Evolutionary conservation across 2,797 vertebrate species (phyloP), one percentile per base, ranked within the genome.

Genomic region (Eptatretus atami): DNA sequence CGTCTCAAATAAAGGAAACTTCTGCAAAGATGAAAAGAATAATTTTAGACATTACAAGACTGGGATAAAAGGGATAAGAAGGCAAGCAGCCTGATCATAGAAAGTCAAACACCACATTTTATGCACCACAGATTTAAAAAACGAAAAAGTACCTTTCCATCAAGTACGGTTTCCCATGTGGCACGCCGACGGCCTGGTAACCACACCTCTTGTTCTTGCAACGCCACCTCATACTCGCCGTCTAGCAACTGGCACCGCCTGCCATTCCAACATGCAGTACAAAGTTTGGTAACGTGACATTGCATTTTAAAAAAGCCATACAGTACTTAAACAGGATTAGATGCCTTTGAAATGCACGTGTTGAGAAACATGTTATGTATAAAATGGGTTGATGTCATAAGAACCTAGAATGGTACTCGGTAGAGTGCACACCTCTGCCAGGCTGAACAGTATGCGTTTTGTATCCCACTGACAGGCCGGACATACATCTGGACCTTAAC

Each of bases 91-190:
- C 15, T 24, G 24, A n/a, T 60, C 24, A 60, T 65, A 63, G 55
- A 67, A 6, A n/a, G 2, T 12, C 53, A 65, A 6, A 31, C 55
- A 25, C 25, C 25, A 31, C n/a, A 25, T 2, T 12, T 63, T 67
- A 64, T 54, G 64, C 65, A 66, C 44, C 68, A 66, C 6, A 66
- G 44, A 61, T 64, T 67, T 66, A 67, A 15, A 11, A 55, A 44
- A 44, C 31, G 31, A 8, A 5, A 8, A 44, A 44, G 10, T 10
- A 61, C 57, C 57, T 61, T 61, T n/a, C 57, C 57, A n/a, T 61
- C 57, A n/a, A 61, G 9, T n/a, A 61, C n/a, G 12, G 57, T 61
- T 24, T 61, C 57, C 57, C 57, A 61, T 24, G 57, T 61, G 15
- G 57, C 57, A n/a, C 57, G n/a, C 57, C 24, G n/a, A n/a, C 24